These are phyloP conservation scores for Tyrophagus putrescentiae DNA, from an alignment of 1,140 invertebrate genomes.

Conservation along the genomic window DNA sequence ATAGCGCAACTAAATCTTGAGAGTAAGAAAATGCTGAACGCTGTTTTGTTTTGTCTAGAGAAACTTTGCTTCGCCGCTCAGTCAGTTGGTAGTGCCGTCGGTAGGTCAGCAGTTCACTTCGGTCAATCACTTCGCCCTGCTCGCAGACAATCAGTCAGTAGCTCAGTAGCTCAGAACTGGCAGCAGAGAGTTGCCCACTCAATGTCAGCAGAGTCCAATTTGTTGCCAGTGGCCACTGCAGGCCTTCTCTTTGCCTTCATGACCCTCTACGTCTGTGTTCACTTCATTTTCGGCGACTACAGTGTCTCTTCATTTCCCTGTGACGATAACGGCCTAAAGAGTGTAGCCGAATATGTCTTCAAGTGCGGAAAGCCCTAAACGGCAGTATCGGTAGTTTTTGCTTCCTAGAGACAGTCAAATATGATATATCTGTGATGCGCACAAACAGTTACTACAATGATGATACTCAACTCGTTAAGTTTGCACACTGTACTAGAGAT, in stretches of 20 bases:
- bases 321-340: slow-evolving; percentile 1
- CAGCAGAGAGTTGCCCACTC: background rate
- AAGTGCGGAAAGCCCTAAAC: background rate
- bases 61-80: slow-evolving; percentile 8
- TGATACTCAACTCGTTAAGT: no score
- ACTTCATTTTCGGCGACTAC: background rate
- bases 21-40: slow-evolving; percentile 42
- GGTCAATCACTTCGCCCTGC: no score
- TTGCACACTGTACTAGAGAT: no score
- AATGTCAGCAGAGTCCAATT: background rate
- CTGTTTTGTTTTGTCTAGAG: background rate
- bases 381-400: no score
- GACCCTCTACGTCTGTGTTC: background rate
- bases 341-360: slow-evolving; percentile 8
- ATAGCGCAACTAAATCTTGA: slow-evolving; percentile 63
- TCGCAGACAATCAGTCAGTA: background rate
- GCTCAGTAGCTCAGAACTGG: background rate
- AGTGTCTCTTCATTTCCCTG: background rate
- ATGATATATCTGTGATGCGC: no score
- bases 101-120: no score
- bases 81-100: no score
- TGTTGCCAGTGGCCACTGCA: background rate
- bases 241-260: background rate
- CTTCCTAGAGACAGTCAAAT: no score
- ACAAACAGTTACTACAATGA: no score